A percentile compares a stretch with the other conserved stretches of the same genome.
phyloP scores from a whole-genome alignment of 1,140 invertebrate genomes.

The Bombyx mandarina region DNA sequence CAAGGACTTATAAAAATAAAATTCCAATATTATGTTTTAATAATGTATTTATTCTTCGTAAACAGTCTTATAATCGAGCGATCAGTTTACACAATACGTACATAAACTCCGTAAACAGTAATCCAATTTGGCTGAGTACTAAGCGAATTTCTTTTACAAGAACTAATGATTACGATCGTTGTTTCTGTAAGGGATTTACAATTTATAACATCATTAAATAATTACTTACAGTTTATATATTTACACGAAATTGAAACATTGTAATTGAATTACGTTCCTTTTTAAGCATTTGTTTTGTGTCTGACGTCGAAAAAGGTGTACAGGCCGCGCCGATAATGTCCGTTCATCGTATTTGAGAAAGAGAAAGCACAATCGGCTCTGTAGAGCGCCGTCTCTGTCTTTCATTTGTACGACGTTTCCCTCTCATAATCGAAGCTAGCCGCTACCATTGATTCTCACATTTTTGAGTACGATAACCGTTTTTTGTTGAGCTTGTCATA shows the following conservation, averaged over 20 bases:
- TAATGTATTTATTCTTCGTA: constrained; percentile 20
- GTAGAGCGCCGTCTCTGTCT: too few relatives aligned
- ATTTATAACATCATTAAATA: constrained; percentile 11
- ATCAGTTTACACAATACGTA: constrained; percentile 35
- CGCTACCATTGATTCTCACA: too few relatives aligned
- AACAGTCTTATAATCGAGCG: constrained; percentile 67
- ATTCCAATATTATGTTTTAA: constrained; percentile 1
- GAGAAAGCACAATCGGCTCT: too few relatives aligned
- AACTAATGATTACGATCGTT: constrained; percentile 21
- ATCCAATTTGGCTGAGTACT: constrained; percentile 55
- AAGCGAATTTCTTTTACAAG: constrained; percentile 55
- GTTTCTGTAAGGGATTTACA: constrained; percentile 16
- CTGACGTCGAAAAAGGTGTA: constrained; percentile 1
- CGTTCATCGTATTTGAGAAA: too few relatives aligned
- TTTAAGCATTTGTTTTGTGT: constrained; percentile 30
- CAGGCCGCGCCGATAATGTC: too few relatives aligned
- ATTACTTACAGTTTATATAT: constrained; percentile 32
- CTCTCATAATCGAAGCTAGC: too few relatives aligned
- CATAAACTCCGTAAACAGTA: constrained; percentile 38
- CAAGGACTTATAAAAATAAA: background rate
- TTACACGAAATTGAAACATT: constrained; percentile 44
- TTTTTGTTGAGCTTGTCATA: too few relatives aligned
- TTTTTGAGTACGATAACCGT: too few relatives aligned
- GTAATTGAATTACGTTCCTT: constrained; percentile 45
- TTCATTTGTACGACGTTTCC: too few relatives aligned